Evolutionary conservation across 2,113 vertebrate species (phyloP).

Genomic region (Chaenogobius annularis): DNA sequence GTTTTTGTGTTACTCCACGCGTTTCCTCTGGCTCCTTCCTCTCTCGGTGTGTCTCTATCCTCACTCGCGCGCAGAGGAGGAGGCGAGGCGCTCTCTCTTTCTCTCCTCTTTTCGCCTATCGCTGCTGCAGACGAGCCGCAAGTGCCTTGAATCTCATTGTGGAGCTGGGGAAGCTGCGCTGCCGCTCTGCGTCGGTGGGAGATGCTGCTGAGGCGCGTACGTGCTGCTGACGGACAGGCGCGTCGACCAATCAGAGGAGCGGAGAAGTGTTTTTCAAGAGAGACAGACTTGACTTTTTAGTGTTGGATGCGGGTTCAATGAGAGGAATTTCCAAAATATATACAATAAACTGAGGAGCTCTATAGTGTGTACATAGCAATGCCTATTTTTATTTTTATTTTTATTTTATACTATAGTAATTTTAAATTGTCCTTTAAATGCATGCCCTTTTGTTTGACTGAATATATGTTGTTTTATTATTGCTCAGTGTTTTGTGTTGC

Average conservation of each 20-base stretch:
- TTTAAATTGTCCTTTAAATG: no score
- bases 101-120: constrained; percentile 53
- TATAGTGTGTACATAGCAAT: no score
- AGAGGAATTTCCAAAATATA: no score
- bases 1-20: constrained; percentile 68
- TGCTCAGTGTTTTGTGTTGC: no score
- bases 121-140: constrained; percentile 72
- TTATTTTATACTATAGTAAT: no score
- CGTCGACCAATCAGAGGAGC: constrained; percentile 48
- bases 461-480: no score
- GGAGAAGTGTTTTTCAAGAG: not conserved
- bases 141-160: constrained; percentile 73
- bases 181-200: constrained; percentile 70
- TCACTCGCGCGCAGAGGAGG: constrained; percentile 52
- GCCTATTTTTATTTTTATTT: no score
- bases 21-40: constrained; percentile 26
- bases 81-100: constrained; percentile 57
- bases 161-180: constrained; percentile 50
- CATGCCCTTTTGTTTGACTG: no score
- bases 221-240: constrained; percentile 57
- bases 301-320: not conserved
- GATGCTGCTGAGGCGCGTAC: constrained; percentile 62
- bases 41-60: constrained; percentile 31
- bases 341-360: no score
- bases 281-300: constrained; percentile 49